phyloP scores from a whole-genome alignment of 1,140 invertebrate species.

The Linepithema humile region DNA sequence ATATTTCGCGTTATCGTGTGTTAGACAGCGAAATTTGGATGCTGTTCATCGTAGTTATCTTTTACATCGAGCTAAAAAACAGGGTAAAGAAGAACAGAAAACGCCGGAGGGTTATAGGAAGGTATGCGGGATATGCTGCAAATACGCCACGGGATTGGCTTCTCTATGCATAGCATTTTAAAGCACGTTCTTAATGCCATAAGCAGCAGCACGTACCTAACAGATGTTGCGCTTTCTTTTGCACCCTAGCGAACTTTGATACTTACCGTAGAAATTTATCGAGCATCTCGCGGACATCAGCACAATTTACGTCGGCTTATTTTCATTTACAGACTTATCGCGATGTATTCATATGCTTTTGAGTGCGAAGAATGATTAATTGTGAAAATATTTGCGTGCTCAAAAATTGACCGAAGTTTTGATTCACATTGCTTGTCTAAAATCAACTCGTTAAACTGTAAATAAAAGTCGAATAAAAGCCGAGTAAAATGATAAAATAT shows the following conservation, averaged over 20 bases:
- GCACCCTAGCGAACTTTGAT: slow-evolving; percentile 72
- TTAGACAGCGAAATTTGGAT: neutral
- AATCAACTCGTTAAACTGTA: neutral
- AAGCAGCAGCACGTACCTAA: slow-evolving; percentile 78
- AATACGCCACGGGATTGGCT: slow-evolving; percentile 62
- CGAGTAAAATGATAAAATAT: slow-evolving; percentile 6
- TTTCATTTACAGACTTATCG: slow-evolving; percentile 56
- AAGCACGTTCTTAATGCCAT: slow-evolving; percentile 77
- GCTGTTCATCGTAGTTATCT: neutral
- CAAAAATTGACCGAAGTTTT: neutral
- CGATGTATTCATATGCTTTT: slow-evolving; percentile 5
- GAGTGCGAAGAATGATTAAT: slow-evolving; percentile 20
- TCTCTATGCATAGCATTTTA: slow-evolving; percentile 81
- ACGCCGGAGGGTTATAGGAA: neutral
- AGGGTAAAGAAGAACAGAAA: neutral
- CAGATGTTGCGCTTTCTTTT: slow-evolving; percentile 77
- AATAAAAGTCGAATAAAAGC: no score
- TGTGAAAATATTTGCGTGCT: neutral
- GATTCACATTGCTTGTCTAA: neutral
- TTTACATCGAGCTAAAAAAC: neutral
- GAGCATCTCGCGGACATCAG: slow-evolving; percentile 49
- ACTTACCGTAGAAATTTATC: slow-evolving; percentile 77
- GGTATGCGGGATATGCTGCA: slow-evolving; percentile 3
- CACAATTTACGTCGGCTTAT: slow-evolving; percentile 71
- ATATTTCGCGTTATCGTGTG: no score